Base-by-base conservation (phyloP, 2,888 invertebrate genomes). In the Trichacis sp. region DNA sequence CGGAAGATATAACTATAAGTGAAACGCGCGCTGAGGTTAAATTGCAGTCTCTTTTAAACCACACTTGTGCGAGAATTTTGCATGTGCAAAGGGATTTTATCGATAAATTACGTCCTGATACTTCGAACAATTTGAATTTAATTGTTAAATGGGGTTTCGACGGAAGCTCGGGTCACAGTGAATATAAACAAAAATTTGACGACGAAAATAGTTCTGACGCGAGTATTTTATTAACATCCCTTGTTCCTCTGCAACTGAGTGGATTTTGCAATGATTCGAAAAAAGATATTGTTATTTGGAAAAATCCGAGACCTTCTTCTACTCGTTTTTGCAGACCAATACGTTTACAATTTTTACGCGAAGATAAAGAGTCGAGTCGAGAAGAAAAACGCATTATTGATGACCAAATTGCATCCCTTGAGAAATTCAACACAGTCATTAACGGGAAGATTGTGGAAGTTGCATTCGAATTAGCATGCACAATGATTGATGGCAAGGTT, bases 401-500 rank as follows among this genome's bases (percentile, higher is more conserved):
- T 5, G 52, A 64, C 8, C 60, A 68, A 60, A 68, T 68, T 11
- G 29, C 49, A 24, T 6, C 30, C n/a, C n/a, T n/a, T n/a, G n/a
- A n/a, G n/a, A n/a, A n/a, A n/a, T n/a, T n/a, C n/a, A n/a, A 14
- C 58, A 61, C n/a, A 30, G 33, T 29, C 63, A 60, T 38, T 64
- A 64, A 14, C 8, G 51, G 24, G 54, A 36, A 19, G 30, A 45
- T 33, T 45, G 55, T 24, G n/a, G 4, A 24, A 24, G 24, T 24
- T 46, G 15, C 48, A 51, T 5, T 60, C 24, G 24, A 11, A 40
- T 29, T 29, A 9, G 29, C 24, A 3, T 24, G 3, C 8, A 24
- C 42, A 48, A 5, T 5, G n/a, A n/a, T n/a, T n/a, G n/a, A n/a
- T n/a, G n/a, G 12, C 65, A 65, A 12, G 61, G 75, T 81, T 0